phyloP scores from a whole-genome alignment of 2,888 invertebrate genomes.

The Pterostichus madidus region DNA sequence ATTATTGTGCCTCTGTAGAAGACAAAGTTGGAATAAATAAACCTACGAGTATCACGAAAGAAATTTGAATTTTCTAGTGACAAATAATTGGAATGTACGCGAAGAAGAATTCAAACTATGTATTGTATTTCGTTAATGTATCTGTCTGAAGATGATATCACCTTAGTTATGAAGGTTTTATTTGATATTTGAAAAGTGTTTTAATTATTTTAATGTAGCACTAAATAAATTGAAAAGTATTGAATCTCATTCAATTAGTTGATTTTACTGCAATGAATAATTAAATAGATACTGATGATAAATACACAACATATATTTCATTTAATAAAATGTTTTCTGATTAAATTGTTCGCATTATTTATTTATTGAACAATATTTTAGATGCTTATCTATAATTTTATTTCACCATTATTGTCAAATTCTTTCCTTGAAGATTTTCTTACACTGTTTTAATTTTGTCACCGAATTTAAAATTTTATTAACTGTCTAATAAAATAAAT shows the following conservation, averaged over 20 bases:
- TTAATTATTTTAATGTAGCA: slow-evolving; percentile 46
- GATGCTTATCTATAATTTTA: no score
- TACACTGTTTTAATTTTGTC: no score
- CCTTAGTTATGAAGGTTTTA: slow-evolving; percentile 35
- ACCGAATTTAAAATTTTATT: no score
- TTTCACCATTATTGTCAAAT: no score
- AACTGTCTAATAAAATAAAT: no score
- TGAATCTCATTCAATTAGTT: slow-evolving; percentile 43
- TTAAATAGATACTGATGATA: slow-evolving; percentile 14
- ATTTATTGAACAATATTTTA: slow-evolving; percentile 1
- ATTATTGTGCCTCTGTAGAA: neutral
- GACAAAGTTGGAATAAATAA: no score
- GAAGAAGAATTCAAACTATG: slow-evolving; percentile 32
- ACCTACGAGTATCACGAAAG: no score
- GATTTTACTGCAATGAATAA: slow-evolving; percentile 22
- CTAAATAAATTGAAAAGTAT: slow-evolving; percentile 49
- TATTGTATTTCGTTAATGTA: slow-evolving; percentile 27
- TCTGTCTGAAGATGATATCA: slow-evolving; percentile 37
- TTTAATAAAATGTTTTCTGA: slow-evolving; percentile 24
- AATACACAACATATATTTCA: slow-evolving; percentile 24
- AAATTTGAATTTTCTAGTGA: no score
- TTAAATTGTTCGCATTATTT: slow-evolving; percentile 19
- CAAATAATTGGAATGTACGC: neutral
- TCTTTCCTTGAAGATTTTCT: no score
- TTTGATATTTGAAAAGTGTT: slow-evolving; percentile 42